These are phyloP conservation scores for Palythoa heliodiscus DNA, from an alignment of 92 coral and sea anemone genomes.

Conservation along the genomic window DNA sequence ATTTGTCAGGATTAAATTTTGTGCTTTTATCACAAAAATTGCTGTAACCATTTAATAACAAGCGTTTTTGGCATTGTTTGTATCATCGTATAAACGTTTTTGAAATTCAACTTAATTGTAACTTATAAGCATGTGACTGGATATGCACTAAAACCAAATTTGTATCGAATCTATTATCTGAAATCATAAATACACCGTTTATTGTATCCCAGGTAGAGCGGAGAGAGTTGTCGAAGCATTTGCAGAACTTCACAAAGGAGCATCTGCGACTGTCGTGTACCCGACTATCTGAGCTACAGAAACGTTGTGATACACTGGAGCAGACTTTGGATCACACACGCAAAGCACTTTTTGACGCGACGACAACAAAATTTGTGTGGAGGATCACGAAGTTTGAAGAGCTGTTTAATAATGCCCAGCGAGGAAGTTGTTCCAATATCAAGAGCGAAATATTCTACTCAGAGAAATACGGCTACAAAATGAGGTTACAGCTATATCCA, in stretches of 20 bases:
- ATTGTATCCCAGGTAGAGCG: constrained; percentile 28
- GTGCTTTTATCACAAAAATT: no score
- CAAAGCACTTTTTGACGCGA: constrained; percentile 5
- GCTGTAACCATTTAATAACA: no score
- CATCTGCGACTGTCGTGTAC: constrained; percentile 34
- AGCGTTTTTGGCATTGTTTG: neutral
- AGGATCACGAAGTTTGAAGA: constrained; percentile 37
- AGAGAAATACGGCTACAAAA: constrained; percentile 41
- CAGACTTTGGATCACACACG: constrained; percentile 9
- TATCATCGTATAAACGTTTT: neutral
- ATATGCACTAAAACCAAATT: neutral
- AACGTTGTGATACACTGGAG: constrained; percentile 17
- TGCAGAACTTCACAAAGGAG: constrained; percentile 8
- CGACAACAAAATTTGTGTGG: constrained; percentile 23
- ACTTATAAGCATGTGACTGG: no score
- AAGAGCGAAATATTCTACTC: constrained; percentile 43
- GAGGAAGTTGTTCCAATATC: constrained; percentile 26
- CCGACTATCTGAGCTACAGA: constrained; percentile 24
- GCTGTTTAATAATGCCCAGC: constrained; percentile 12
- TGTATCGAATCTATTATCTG: neutral
- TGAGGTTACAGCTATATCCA: constrained; percentile 34
- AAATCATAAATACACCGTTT: neutral
- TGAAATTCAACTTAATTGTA: neutral
- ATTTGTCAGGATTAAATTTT: no score
- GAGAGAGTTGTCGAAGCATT: constrained; percentile 27